Percentiles rank a stretch among this genome's conserved stretches.
These are phyloP conservation scores for Mesochorus sp. DNA, from an alignment of 2,888 invertebrate species.

Conservation along the genomic window DNA sequence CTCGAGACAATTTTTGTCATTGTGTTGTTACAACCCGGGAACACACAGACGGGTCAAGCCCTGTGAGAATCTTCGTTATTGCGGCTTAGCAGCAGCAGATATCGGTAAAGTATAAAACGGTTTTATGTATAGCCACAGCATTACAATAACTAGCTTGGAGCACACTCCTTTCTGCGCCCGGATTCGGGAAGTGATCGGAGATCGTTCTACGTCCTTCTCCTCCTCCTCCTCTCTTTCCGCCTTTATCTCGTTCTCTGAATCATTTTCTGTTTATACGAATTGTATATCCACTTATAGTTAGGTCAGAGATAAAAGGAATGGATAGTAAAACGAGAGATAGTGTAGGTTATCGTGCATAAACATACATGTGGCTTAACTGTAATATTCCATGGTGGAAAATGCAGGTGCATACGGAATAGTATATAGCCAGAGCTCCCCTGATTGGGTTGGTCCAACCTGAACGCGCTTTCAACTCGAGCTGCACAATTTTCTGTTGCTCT, in stretches of 20 bases:
- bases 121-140: constrained; percentile 10
- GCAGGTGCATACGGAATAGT: constrained; percentile 45
- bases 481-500: too few relatives aligned
- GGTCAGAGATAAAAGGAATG: constrained; percentile 1
- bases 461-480: too few relatives aligned
- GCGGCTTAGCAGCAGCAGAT: too few relatives aligned
- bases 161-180: too few relatives aligned
- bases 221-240: constrained; percentile 41
- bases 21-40: not conserved
- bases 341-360: constrained; percentile 12
- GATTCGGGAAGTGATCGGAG: constrained; percentile 68
- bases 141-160: constrained; percentile 56
- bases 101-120: constrained; percentile 31
- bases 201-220: constrained; percentile 62
- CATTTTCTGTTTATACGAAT: constrained; percentile 51
- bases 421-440: too few relatives aligned
- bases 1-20: not conserved
- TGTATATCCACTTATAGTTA: constrained; percentile 35
- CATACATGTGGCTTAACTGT: constrained; percentile 12
- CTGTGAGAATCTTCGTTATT: constrained; percentile 44
- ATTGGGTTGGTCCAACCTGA: too few relatives aligned
- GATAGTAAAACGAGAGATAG: constrained; percentile 1
- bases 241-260: constrained; percentile 68
- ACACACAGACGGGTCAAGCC: constrained; percentile 54
- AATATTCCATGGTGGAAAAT: constrained; percentile 19